These are phyloP conservation scores for Pogonognathellus flavescens DNA, from an alignment of 1,140 invertebrate species.

Conservation along the genomic window DNA sequence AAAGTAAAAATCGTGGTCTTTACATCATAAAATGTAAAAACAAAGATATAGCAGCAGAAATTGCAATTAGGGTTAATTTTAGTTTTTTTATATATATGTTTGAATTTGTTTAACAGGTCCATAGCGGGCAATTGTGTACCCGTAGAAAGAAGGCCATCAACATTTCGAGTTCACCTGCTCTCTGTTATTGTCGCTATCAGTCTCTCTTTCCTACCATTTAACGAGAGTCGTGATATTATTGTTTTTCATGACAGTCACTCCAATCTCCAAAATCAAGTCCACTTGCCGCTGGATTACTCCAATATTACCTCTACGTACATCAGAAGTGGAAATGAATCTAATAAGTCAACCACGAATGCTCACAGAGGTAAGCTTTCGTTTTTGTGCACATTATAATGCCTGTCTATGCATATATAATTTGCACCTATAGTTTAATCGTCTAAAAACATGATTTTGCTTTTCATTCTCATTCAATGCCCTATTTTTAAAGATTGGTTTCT, in stretches of 20 bases:
- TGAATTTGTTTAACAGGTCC: no score
- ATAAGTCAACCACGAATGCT: constrained; percentile 12
- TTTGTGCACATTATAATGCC: background rate
- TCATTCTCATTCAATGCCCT: no score
- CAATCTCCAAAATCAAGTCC: background rate
- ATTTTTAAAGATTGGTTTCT: no score
- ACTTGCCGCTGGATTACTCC: background rate
- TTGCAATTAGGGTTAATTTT: no score
- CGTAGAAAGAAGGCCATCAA: background rate
- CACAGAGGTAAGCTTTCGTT: constrained; percentile 11
- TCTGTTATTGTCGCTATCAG: constrained; percentile 14
- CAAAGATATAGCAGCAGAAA: no score
- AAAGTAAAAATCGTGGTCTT: no score
- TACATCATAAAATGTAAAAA: no score
- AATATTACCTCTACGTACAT: background rate
- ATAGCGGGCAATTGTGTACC: background rate
- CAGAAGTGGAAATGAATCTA: no score
- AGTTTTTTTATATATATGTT: no score
- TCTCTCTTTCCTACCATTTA: constrained; percentile 11
- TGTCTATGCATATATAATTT: no score
- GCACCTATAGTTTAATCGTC: no score
- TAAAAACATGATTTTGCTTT: no score
- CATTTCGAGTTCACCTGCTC: constrained; percentile 7
- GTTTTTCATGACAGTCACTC: background rate
- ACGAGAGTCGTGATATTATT: constrained; percentile 36